phyloP scores from a whole-genome alignment of 1,140 invertebrate species.

The Drosophila nebulosa region DNA sequence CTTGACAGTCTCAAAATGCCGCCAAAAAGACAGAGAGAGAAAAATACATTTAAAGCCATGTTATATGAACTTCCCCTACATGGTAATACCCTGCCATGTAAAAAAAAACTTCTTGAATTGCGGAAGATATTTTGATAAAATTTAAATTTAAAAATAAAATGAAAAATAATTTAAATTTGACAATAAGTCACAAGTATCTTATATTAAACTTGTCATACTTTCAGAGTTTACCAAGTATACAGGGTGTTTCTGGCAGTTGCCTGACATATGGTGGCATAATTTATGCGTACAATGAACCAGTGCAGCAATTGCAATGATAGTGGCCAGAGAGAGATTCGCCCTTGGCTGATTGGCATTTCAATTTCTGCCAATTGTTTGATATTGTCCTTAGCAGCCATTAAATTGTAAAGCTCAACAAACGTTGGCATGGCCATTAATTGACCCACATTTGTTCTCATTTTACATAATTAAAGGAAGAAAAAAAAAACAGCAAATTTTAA shows the following conservation, averaged over 20 bases:
- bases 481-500: constrained; percentile 1
- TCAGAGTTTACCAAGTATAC: too few relatives aligned
- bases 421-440: constrained; percentile 44
- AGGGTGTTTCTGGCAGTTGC: constrained; percentile 31
- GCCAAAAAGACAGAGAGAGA: constrained; percentile 23
- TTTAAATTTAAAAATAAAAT: too few relatives aligned
- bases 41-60: not conserved
- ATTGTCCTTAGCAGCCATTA: constrained; percentile 27
- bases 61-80: not conserved
- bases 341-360: constrained; percentile 34
- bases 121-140: too few relatives aligned
- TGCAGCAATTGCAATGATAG: constrained; percentile 26
- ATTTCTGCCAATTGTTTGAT: constrained; percentile 42
- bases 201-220: too few relatives aligned
- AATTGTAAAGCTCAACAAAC: constrained; percentile 35
- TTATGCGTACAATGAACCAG: constrained; percentile 70
- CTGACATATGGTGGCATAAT: constrained; percentile 71
- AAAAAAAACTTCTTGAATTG: too few relatives aligned
- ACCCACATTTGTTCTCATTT: constrained; percentile 62
- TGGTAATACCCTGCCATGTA: not conserved
- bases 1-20: constrained; percentile 41
- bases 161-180: too few relatives aligned
- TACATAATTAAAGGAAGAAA: constrained; percentile 63
- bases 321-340: constrained; percentile 31
- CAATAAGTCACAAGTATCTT: too few relatives aligned